Evolutionary conservation across 53 echinoderm and acorn worm genomes (phyloP), one percentile per base, ranked within the genome.

Genomic region (Paracentrotus lividus): DNA sequence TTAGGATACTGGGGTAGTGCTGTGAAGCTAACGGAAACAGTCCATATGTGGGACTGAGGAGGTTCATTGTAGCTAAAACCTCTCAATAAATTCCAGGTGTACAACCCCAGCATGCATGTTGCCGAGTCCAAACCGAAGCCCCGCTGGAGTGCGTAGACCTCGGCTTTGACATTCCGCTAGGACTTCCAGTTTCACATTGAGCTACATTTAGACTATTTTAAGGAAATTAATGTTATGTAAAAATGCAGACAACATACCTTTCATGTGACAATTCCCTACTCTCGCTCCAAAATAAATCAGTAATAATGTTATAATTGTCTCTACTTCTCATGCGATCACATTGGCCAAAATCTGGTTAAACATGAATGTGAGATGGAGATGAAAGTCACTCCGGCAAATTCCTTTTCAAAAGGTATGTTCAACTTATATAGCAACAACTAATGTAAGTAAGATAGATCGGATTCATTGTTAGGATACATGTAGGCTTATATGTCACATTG

Each of bases 11-110:
- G 86, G 81, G 86, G 56, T 86, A 20, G 5, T 44, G 27, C 86
- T 86, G 54, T 55, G 86, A 86, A 55, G 38, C 44, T 42, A 89
- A 44, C 89, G 89, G 89, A 89, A 89, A 89, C 89, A 1, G 40
- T 64, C 89, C 89, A 89, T 43, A 65, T 89, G 89, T 89, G 60
- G 89, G 86, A 86, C 86, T 86, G 36, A 36, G 33, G 86, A 64
- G 44, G 27, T 55, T 89, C 64, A 89, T 89, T 89, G 89, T 89
- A 42, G 89, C 64, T 64, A 89, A 14, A n/a, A 47, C 45, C 24
- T 21, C 89, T 61, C 89, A 89, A 89, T 65, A 89, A 89, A 89
- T 33, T 61, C 89, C 89, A 89, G 89, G 89, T 89, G 89, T 89
- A 45, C 10, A 36, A 21, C 8, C 81, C 81, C 81, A 81, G 81